Conservation (phyloP, 2,888 invertebrate genomes). For the Ceriagrion tenellum region DNA sequence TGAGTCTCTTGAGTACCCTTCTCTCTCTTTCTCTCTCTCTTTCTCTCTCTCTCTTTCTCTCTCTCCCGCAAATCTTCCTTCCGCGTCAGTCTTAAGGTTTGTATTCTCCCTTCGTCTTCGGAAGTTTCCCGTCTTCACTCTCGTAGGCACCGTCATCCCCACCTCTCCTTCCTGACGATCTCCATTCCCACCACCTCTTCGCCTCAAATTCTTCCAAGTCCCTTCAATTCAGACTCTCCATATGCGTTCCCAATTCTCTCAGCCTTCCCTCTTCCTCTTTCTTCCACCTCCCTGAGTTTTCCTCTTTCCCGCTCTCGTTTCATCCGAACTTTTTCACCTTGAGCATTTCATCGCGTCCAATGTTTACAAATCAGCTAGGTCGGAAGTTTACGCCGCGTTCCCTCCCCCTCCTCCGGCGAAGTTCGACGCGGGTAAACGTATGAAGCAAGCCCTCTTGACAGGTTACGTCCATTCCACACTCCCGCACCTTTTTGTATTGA, state of each 20-base stretch:
- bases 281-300: neutral
- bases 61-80: neutral
- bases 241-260: neutral
- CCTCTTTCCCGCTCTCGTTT: neutral
- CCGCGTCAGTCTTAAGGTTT: neutral
- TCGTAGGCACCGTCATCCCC: neutral
- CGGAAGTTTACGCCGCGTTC: neutral
- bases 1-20: neutral
- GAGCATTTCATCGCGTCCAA: conserved; percentile 11
- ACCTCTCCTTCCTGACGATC: neutral
- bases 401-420: neutral
- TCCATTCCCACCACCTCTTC: neutral
- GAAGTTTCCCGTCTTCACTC: neutral
- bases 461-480: neutral
- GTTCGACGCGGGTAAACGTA: neutral
- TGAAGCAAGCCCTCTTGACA: neutral
- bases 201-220: neutral
- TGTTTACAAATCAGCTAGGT: neutral
- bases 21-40: too few relatives aligned
- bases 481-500: neutral
- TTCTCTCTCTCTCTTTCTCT: too few relatives aligned
- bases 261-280: neutral
- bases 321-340: neutral
- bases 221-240: neutral
- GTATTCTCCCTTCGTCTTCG: neutral